Evolutionary conservation across 2,113 vertebrate genomes (phyloP).

Genomic region (Arenaria interpres): DNA sequence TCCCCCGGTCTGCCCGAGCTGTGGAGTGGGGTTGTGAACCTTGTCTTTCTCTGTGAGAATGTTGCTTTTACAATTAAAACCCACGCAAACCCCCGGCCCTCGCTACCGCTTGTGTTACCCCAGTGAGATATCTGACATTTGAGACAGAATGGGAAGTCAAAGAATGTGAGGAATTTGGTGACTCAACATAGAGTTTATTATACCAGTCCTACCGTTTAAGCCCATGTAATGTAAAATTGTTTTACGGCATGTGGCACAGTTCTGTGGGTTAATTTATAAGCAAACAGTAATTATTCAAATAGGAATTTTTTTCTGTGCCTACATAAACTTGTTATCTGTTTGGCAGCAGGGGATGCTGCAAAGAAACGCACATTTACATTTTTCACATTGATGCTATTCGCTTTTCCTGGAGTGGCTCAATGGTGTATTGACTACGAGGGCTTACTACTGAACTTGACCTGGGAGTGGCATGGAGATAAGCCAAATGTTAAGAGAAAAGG

Average conservation of each 20-base stretch:
- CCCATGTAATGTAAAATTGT: slow-evolving; percentile 57
- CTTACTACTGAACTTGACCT: slow-evolving; percentile 56
- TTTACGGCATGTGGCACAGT: slow-evolving; percentile 60
- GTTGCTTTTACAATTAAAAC: slow-evolving; percentile 57
- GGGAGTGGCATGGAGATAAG: slow-evolving; percentile 59
- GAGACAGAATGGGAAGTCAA: slow-evolving; percentile 76
- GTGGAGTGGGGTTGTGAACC: background rate
- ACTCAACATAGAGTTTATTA: slow-evolving; percentile 79
- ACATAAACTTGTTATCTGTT: slow-evolving; percentile 62
- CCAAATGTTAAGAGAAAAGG: slow-evolving; percentile 62
- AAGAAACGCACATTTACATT: slow-evolving; percentile 29
- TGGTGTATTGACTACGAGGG: slow-evolving; percentile 10
- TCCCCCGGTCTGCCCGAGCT: background rate
- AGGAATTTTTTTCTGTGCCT: background rate
- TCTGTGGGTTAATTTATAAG: slow-evolving; percentile 71
- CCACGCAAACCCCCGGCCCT: slow-evolving; percentile 46
- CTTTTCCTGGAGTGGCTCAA: slow-evolving; percentile 50
- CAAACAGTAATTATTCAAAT: slow-evolving; percentile 71
- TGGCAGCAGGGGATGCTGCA: slow-evolving; percentile 30
- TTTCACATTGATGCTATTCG: slow-evolving; percentile 1
- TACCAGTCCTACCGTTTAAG: slow-evolving; percentile 43
- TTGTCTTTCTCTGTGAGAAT: slow-evolving; percentile 28
- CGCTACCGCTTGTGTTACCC: slow-evolving; percentile 51
- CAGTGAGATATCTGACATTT: slow-evolving; percentile 76
- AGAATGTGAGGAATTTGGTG: slow-evolving; percentile 88